A percentile compares a stretch with the other conserved stretches of the same genome.
These are phyloP conservation scores for Ceratina calcarata DNA, from an alignment of 1,140 invertebrate genomes.

Conservation along the genomic window DNA sequence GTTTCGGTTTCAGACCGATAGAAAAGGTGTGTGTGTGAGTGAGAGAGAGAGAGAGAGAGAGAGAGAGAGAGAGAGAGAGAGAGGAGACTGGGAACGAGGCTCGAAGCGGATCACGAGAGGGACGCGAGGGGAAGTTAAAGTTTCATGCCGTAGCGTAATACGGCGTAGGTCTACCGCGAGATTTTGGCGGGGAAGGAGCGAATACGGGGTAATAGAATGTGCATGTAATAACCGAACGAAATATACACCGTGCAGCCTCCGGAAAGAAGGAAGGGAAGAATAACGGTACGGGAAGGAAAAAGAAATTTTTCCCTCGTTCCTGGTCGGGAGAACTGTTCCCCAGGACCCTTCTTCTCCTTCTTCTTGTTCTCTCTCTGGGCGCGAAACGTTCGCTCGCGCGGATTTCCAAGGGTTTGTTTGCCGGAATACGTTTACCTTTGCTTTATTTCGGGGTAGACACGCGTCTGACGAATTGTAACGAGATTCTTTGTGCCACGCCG, in stretches of 20 bases:
- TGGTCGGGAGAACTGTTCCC: not conserved
- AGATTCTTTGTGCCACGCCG: slow-evolving; percentile 32
- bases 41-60: slow-evolving; percentile 14
- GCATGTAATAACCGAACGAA: slow-evolving; percentile 76
- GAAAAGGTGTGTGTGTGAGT: slow-evolving; percentile 45
- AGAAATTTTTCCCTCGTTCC: slow-evolving; percentile 3
- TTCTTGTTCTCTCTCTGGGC: not conserved
- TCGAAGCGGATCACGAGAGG: slow-evolving; percentile 40
- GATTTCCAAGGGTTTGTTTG: slow-evolving; percentile 42
- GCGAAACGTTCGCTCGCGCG: slow-evolving; percentile 5
- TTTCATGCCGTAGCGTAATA: slow-evolving; percentile 72
- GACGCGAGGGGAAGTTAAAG: slow-evolving; percentile 58
- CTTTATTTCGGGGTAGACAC: slow-evolving; percentile 31
- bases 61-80: not conserved
- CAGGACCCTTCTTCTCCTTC: not conserved
- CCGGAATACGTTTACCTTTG: slow-evolving; percentile 23
- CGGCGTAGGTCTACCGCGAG: slow-evolving; percentile 62
- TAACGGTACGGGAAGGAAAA: slow-evolving; percentile 18
- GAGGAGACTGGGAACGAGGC: not conserved
- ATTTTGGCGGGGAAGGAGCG: slow-evolving; percentile 51
- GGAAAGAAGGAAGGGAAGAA: slow-evolving; percentile 40
- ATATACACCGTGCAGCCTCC: slow-evolving; percentile 67
- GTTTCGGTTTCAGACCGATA: slow-evolving; percentile 68
- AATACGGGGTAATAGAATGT: slow-evolving; percentile 76
- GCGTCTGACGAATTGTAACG: slow-evolving; percentile 42